Base-by-base conservation (phyloP, 1,140 invertebrate genomes). In the Drosophila pachea region DNA sequence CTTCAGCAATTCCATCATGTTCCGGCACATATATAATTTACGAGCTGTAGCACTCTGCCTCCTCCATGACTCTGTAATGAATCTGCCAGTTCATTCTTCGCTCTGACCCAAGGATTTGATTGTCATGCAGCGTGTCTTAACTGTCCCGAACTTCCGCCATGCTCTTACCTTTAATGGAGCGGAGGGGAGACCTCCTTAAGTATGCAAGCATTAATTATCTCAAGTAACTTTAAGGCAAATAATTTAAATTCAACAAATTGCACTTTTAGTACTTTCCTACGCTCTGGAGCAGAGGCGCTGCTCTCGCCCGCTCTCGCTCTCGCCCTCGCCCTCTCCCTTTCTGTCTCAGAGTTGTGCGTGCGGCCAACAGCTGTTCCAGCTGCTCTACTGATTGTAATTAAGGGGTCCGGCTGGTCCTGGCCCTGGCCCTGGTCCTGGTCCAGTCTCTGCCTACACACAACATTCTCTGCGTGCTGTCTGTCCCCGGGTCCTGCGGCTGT, bases 331-430 rank as follows among this genome's bases (percentile, higher is more conserved):
- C 22, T 22, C 22, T 22, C 22, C 22, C 22, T 22, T 22, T 3
- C 22, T 1, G 1, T 47, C n/a, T n/a, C n/a, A n/a, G 14, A 22
- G 43, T 9, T 0, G 7, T 2, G 48, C 11, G 31, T 69, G 45
- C 59, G 62, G 42, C 12, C 49, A 42, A 33, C 68, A 70, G 68
- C 42, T 70, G 68, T 42, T 66, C 14, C 11, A 29, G 52, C 9
- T 65, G 38, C 47, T 29, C 31, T 49, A 49, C 50, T 56, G 62
- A 48, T 48, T 66, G 63, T 32, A 66, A 70, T 70, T 70, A 70
- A 60, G 55, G 47, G 40, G 52, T 66, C 3, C 22, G 22, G 22
- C 22, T 22, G 22, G 22, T 22, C 22, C 22, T 22, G 22, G 22
- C 22, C 22, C 22, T 22, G 22, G 22, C 22, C 22, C 22, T 22